Conservation (phyloP, 92 coral and sea anemone species). For the Pocillopora meandrina region DNA sequence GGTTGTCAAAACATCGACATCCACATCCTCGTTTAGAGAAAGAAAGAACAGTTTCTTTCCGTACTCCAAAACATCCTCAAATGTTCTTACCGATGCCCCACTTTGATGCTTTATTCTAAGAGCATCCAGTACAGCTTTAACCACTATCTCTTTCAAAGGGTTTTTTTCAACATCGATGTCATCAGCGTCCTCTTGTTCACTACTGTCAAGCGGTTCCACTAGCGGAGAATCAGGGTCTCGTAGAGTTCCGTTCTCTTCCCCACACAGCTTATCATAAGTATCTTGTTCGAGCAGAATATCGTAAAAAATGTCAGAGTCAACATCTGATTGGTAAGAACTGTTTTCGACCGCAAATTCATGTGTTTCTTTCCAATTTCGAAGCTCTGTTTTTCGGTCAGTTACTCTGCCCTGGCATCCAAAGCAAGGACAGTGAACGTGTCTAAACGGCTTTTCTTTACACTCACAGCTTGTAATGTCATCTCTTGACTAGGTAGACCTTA, state of each 20-base stretch:
- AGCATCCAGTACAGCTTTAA: slow-evolving; percentile 70
- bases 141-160: slow-evolving; percentile 54
- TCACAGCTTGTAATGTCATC: not conserved
- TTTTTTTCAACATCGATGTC: not conserved
- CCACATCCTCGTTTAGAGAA: slow-evolving; percentile 45
- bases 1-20: slow-evolving; percentile 48
- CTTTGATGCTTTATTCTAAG: slow-evolving; percentile 64
- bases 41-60: slow-evolving; percentile 56
- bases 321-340: slow-evolving; percentile 14
- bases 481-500: not conserved
- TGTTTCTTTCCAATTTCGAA: slow-evolving; percentile 63
- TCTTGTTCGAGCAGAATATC: slow-evolving; percentile 14
- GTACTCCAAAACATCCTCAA: slow-evolving; percentile 70
- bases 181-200: slow-evolving; percentile 22
- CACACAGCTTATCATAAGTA: not conserved
- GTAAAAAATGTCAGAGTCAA: slow-evolving; percentile 8
- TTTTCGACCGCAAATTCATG: slow-evolving; percentile 1
- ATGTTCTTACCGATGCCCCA: slow-evolving; percentile 64
- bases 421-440: slow-evolving; percentile 82
- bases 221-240: not conserved
- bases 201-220: slow-evolving; percentile 23
- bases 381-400: slow-evolving; percentile 68
- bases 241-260: slow-evolving; percentile 12
- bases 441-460: slow-evolving; percentile 55
- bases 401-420: slow-evolving; percentile 63